Conservation (phyloP, 2,113 vertebrate species). For the Bufo bufo region DNA sequence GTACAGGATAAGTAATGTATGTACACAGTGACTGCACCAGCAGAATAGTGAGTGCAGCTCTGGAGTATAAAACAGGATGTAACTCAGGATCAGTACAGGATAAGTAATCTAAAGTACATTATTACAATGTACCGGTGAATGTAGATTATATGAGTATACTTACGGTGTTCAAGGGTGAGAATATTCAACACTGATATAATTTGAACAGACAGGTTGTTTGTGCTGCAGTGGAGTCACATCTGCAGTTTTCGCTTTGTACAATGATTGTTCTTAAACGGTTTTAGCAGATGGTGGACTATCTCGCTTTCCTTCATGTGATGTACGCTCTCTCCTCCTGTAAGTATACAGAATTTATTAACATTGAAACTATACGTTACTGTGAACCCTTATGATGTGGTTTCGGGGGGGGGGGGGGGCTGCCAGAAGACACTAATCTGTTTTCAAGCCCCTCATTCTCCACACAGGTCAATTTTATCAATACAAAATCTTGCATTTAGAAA, state of each 20-base stretch:
- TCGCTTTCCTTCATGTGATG: conserved; percentile 29
- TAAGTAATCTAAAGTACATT: too few species aligned
- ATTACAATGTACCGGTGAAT: too few species aligned
- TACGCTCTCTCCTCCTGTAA: conserved; percentile 6
- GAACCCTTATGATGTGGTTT: conserved; percentile 52
- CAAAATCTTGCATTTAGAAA: conserved; percentile 37
- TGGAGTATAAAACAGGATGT: too few species aligned
- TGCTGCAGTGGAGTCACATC: not conserved
- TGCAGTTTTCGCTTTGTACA: conserved; percentile 7
- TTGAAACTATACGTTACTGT: conserved; percentile 33
- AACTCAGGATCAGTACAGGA: too few species aligned
- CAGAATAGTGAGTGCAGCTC: too few species aligned
- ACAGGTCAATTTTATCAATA: conserved; percentile 36
- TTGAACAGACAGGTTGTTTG: not conserved
- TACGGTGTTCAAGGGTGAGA: not conserved
- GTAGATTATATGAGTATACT: too few species aligned
- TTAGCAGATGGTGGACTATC: conserved; percentile 34
- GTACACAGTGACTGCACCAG: too few species aligned
- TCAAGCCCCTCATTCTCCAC: conserved; percentile 17
- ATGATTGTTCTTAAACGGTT: conserved; percentile 21
- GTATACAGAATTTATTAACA: conserved; percentile 41
- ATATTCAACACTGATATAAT: not conserved
- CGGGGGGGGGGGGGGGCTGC: not conserved
- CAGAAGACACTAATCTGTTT: conserved; percentile 43
- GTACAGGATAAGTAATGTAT: too few species aligned